Evolutionary conservation across 23 tunicate genomes (phyloP).

Genomic region (Aplidium turbinatum): DNA sequence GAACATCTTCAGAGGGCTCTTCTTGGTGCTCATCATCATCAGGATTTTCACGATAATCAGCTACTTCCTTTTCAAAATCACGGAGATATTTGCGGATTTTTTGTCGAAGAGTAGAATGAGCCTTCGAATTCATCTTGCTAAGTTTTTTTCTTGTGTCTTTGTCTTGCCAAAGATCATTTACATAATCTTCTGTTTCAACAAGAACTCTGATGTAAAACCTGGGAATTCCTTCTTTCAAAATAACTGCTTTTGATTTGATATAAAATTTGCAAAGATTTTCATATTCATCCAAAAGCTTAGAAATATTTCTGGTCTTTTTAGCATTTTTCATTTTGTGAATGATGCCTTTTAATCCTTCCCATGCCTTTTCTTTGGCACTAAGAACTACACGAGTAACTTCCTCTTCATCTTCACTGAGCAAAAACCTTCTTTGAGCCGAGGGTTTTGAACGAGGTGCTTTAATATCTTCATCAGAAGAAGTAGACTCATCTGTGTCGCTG

Average conservation of each 20-base stretch:
- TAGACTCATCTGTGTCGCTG: constrained; percentile 78
- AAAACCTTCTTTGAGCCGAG: constrained; percentile 36
- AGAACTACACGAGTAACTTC: constrained; percentile 75
- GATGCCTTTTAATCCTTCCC: constrained; percentile 77
- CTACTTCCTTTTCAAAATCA: constrained; percentile 81
- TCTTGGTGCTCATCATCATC: constrained; percentile 62
- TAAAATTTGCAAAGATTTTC: constrained; percentile 64
- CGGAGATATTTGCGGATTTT: constrained; percentile 80
- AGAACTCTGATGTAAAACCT: constrained; percentile 60
- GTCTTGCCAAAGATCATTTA: constrained; percentile 87
- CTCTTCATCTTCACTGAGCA: constrained; percentile 90
- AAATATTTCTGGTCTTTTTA: constrained; percentile 73
- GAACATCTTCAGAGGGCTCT: constrained; percentile 28
- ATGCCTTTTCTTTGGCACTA: constrained; percentile 82
- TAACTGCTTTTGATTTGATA: constrained; percentile 60
- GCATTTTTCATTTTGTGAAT: constrained; percentile 78
- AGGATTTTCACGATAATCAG: constrained; percentile 74
- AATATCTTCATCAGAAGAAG: constrained; percentile 43
- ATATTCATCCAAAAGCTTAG: constrained; percentile 71
- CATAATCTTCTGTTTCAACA: constrained; percentile 83
- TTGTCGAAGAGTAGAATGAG: constrained; percentile 63
- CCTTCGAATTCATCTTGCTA: constrained; percentile 66
- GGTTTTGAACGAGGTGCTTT: constrained; percentile 5
- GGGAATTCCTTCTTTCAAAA: constrained; percentile 93
- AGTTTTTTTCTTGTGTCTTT: constrained; percentile 75